Evolutionary conservation across 2,888 invertebrate genomes (phyloP).

Genomic region (Lepidocyrtinus sp.): DNA sequence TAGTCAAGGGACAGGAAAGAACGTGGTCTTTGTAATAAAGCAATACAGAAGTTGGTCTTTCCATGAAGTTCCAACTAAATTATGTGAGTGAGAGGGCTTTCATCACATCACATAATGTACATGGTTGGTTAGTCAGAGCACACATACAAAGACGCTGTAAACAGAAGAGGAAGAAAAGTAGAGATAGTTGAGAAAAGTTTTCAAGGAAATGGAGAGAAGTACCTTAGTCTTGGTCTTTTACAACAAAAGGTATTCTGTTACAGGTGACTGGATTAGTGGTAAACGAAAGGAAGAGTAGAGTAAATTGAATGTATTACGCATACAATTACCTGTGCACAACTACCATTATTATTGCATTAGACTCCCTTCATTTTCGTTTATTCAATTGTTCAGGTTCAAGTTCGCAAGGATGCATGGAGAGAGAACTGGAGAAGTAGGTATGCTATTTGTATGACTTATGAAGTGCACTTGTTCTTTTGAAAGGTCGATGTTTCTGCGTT

Average conservation of each 20-base stretch:
- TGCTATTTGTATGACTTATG: background rate
- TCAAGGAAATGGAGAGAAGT: constrained; percentile 13
- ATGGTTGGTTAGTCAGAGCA: constrained; percentile 35
- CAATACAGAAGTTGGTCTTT: background rate
- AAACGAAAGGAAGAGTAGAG: constrained; percentile 3
- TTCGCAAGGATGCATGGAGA: constrained; percentile 28
- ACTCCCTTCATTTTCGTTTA: constrained; percentile 30
- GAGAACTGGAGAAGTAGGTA: background rate
- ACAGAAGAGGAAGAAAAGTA: constrained; percentile 22
- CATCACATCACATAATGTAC: background rate
- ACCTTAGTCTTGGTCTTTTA: background rate
- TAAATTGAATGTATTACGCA: background rate
- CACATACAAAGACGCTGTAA: constrained; percentile 24
- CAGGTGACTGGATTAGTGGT: constrained; percentile 46
- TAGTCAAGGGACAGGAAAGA: background rate
- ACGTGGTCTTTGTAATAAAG: background rate
- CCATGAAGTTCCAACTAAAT: constrained; percentile 5
- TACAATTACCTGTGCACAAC: constrained; percentile 5
- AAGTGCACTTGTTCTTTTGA: constrained; percentile 11
- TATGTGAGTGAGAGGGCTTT: background rate
- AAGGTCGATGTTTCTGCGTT: constrained; percentile 24
- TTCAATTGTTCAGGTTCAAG: constrained; percentile 53
- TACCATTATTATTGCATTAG: constrained; percentile 42
- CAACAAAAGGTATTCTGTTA: constrained; percentile 27
- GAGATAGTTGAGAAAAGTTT: background rate